Evolutionary conservation across 2,797 vertebrate genomes (phyloP), one percentile per base, ranked within the genome.

Genomic region (Amphiprion clarkii): DNA sequence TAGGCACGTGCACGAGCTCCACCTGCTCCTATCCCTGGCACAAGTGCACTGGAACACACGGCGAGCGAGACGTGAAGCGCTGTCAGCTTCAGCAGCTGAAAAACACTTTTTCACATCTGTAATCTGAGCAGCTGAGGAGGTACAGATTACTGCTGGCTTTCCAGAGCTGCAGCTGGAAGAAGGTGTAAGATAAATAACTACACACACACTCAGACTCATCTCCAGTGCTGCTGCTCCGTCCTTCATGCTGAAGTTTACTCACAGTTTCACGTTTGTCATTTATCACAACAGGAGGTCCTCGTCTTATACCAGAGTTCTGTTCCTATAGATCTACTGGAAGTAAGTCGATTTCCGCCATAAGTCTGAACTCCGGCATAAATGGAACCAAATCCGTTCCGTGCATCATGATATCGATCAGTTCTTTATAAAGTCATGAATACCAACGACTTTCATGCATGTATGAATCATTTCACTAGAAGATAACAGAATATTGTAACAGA

Each of bases 171-270:
- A 44, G 69, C 71, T 78, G 77, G 48, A 62, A 71, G 75, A 79
- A 65, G 33, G 76, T 82, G 75, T 68, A 81, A 78, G 84, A 87
- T 65, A 86, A 90, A 91, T 76, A 86, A 73, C 46, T 78, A 74
- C 63, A 21, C 62, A 84, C 25, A 29, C 61, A 81, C 59, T 1
- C 23, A 23, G 23, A 1, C 2, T 23, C 2, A 23, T 23, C 23
- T 23, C 23, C 23, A 76, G 74, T 75, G 63, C 27, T 72, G 84
- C 52, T 76, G 65, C 70, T 70, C 29, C 29, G 76, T 76, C 70
- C 74, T 88, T 79, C 51, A 81, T 46, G 66, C 67, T 14, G 0
- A 67, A 77, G 75, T 90, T 88, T 81, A 71, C 79, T 68, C 69
- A 56, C 61, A 73, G 53, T 81, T 76, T 76, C 62, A 59, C 31